phyloP scores from a whole-genome alignment of 2,113 vertebrate genomes.

The Sylvietta virens region DNA sequence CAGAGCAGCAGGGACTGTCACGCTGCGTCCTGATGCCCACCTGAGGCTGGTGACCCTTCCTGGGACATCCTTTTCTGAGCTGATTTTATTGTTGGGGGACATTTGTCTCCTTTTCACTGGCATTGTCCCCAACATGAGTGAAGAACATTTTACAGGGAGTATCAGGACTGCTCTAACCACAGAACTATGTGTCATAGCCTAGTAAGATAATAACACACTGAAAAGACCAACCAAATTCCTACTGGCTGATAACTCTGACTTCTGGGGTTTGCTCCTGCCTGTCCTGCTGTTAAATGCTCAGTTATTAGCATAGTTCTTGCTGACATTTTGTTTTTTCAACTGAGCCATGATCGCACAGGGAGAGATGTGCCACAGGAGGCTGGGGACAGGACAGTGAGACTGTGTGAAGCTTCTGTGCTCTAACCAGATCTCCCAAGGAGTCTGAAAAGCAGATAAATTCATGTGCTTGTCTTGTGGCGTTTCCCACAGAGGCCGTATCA shows the following conservation, averaged over 20 bases:
- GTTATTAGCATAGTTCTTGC: background rate
- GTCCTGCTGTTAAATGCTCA: background rate
- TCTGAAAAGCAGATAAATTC: background rate
- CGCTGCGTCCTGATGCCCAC: background rate
- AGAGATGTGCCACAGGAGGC: background rate
- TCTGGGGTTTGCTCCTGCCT: background rate
- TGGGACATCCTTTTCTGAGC: background rate
- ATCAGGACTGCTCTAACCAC: background rate
- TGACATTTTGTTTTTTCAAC: background rate
- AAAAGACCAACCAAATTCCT: background rate
- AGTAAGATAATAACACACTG: background rate
- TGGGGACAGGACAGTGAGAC: background rate
- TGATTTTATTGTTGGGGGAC: background rate
- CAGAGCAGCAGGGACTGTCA: background rate
- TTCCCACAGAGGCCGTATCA: constrained; percentile 87
- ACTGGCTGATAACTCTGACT: background rate
- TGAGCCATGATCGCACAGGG: background rate
- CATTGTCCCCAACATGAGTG: rapidly evolving
- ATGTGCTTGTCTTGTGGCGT: background rate
- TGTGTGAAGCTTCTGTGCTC: background rate
- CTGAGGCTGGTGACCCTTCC: background rate
- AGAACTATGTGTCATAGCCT: background rate
- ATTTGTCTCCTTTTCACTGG: background rate
- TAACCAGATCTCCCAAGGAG: background rate
- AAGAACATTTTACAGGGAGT: background rate